phyloP scores from a whole-genome alignment of 1,140 invertebrate species.

The Cotesia glomerata region DNA sequence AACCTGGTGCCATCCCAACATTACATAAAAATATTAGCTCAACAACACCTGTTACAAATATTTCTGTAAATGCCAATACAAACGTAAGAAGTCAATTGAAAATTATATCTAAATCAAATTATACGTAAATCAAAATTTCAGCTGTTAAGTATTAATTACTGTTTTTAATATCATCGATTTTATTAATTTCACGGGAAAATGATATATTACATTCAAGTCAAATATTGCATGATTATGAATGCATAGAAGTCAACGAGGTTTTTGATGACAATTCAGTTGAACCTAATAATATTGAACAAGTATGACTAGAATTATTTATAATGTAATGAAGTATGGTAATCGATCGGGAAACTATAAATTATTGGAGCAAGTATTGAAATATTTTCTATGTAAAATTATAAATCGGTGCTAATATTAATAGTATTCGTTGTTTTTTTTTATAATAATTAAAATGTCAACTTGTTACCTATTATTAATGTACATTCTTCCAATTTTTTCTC shows the following conservation, averaged over 20 bases:
- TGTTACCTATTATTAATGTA: background rate
- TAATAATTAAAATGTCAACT: background rate
- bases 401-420: background rate
- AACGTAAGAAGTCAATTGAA: background rate
- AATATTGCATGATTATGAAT: too few species aligned
- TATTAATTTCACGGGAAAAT: background rate
- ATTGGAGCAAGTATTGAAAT: background rate
- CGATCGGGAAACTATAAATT: background rate
- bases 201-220: background rate
- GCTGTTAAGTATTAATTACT: background rate
- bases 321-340: background rate
- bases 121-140: background rate
- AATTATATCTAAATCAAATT: background rate
- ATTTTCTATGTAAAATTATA: too few species aligned
- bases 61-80: background rate
- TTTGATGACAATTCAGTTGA: background rate
- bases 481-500: background rate
- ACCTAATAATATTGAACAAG: background rate
- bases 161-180: background rate
- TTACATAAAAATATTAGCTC: background rate
- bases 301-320: background rate
- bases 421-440: background rate
- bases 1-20: background rate
- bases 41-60: background rate
- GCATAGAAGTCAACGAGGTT: too few species aligned